Base-by-base conservation (phyloP, 2,888 invertebrate species). In the Gastrophysa polygoni region DNA sequence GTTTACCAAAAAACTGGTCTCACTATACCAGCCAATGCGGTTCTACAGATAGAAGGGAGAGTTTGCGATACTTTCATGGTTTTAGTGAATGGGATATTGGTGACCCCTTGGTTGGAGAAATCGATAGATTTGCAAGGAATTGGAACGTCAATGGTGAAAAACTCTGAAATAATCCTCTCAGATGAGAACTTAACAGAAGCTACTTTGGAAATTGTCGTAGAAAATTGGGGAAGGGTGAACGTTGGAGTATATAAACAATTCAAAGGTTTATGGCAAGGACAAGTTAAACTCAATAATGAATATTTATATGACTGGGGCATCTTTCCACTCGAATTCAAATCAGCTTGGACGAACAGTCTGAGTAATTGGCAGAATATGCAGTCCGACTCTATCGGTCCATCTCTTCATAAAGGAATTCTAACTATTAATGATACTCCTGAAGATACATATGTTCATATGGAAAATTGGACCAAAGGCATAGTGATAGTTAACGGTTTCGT, bases 401-500 rank as follows among this genome's bases (percentile, higher is more conserved):
- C 83, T 8, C 71, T 91, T 49, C 88, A 86, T 70, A 83, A 85
- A 65, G 83, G 83, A 0, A 74, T 76, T 11, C 82, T 89, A 14
- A 77, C 80, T 0, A 71, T 84, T 43, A 47, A 63, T 0, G 80
- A 78, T 0, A 81, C 81, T 10, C 85, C 89, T 0, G 77, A 83
- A 43, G 95, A 95, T 75, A 94, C 93, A 0, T 95, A 88, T 76
- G 75, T 95, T 11, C 89, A 91, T 74, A 88, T 92, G 71, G 83
- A 85, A 47, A 88, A 87, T 14, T 96, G 96, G 96, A 88, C 87
- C 56, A 95, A 95, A 84, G 96, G 96, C 1, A 86, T 91, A 62
- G 88, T 91, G 0, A 91, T 92, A 79, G 82, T 96, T 0, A 96
- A 96, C 77, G 92, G 91, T 0, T 87, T 91, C 75, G 93, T 95